These are phyloP conservation scores for Dryocosmus kuriphilus DNA, from an alignment of 2,888 invertebrate genomes.

Conservation along the genomic window DNA sequence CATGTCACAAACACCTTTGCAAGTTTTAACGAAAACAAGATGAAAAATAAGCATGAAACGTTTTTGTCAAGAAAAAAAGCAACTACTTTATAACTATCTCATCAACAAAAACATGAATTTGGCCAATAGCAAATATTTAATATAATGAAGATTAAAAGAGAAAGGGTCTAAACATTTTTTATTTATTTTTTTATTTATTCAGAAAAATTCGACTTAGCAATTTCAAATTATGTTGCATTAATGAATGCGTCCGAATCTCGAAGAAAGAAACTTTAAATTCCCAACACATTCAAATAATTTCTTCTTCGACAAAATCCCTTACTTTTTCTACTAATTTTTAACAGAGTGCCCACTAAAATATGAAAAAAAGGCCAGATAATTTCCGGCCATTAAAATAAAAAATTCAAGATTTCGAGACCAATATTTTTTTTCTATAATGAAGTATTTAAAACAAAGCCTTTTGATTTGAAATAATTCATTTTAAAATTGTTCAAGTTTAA, in stretches of 20 bases:
- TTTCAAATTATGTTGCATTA: not conserved
- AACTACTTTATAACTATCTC: not conserved
- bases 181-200: not conserved
- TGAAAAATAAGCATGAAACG: not conserved
- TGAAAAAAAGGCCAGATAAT: too few relatives aligned
- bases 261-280: not conserved
- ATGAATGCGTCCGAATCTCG: not conserved
- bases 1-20: not conserved
- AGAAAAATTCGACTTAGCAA: not conserved
- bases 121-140: not conserved
- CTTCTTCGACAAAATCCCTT: not conserved
- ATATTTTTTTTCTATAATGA: too few relatives aligned
- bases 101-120: not conserved
- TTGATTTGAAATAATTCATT: too few relatives aligned
- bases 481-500: too few relatives aligned
- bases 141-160: not conserved
- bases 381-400: too few relatives aligned
- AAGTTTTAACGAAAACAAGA: not conserved
- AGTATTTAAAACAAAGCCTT: too few relatives aligned
- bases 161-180: too few relatives aligned
- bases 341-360: not conserved
- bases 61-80: not conserved
- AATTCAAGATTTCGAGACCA: too few relatives aligned
- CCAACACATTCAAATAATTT: not conserved
- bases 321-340: too few relatives aligned